Percentiles rank a stretch among this genome's conserved stretches.
Evolutionary conservation across 2,888 invertebrate genomes (phyloP).

Genomic region (Deilephila porcellus): DNA sequence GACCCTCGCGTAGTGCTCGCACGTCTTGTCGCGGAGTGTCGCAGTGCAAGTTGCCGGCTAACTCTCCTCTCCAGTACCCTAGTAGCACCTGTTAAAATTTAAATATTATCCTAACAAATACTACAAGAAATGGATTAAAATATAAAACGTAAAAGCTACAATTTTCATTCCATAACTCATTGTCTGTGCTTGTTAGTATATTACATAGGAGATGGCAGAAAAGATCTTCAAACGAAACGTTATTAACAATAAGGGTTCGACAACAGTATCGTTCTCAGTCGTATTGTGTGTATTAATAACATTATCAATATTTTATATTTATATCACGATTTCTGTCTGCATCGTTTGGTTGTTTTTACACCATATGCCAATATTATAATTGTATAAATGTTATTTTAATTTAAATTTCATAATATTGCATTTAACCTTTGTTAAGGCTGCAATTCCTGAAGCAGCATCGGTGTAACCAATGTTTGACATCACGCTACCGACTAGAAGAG

Average conservation of each 20-base stretch:
- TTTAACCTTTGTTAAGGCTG: constrained; percentile 83
- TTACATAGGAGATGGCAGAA: no score
- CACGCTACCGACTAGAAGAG: constrained; percentile 81
- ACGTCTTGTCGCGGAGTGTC: constrained; percentile 79
- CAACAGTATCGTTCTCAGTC: constrained; percentile 59
- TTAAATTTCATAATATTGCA: no score
- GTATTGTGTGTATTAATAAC: constrained; percentile 82
- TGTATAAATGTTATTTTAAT: constrained; percentile 69
- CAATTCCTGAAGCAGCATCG: constrained; percentile 72
- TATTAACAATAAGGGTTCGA: no score
- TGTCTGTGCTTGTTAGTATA: no score
- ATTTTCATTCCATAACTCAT: no score
- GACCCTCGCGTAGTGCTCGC: constrained; percentile 75
- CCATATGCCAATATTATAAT: no score
- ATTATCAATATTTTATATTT: no score
- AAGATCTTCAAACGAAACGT: no score
- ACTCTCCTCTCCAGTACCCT: constrained; percentile 86
- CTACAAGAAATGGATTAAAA: background rate
- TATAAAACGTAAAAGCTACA: constrained; percentile 71
- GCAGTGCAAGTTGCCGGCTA: constrained; percentile 90
- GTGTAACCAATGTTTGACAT: constrained; percentile 68
- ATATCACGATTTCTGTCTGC: no score
- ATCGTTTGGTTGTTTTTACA: no score
- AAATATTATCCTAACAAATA: constrained; percentile 23
- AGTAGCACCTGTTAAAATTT: constrained; percentile 70